These are phyloP conservation scores for Rhabdornis inornatus DNA, from an alignment of 2,113 vertebrate species.

Conservation along the genomic window DNA sequence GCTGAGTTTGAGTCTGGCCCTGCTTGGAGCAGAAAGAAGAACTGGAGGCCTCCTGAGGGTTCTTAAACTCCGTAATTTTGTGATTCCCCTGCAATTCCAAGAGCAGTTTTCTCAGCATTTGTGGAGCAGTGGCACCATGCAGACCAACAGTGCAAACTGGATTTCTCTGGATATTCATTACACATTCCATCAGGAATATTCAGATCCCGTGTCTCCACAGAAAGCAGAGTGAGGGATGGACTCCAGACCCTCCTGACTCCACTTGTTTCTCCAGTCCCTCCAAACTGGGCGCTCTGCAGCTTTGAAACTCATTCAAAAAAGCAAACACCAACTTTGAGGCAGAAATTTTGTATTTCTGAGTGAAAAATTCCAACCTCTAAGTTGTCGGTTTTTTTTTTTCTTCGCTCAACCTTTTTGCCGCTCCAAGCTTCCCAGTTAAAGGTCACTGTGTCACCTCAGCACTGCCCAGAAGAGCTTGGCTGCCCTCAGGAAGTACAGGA, in stretches of 20 bases:
- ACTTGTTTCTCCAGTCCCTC: not conserved
- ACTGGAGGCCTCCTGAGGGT: not conserved
- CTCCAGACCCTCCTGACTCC: not conserved
- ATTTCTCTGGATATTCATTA: not conserved
- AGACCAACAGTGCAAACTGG: not conserved
- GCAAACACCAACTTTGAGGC: not conserved
- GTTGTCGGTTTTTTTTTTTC: not conserved
- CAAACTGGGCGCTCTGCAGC: not conserved
- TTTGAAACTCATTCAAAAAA: not conserved
- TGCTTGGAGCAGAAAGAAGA: not conserved
- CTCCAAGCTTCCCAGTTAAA: not conserved
- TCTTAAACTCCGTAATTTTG: not conserved
- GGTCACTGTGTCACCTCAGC: not conserved
- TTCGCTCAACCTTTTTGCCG: rapidly evolving
- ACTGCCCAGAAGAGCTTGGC: not conserved
- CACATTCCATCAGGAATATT: not conserved
- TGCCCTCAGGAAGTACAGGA: not conserved
- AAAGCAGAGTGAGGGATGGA: not conserved
- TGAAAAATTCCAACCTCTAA: not conserved
- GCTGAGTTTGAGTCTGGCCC: not conserved
- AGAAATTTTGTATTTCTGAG: not conserved
- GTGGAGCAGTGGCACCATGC: not conserved
- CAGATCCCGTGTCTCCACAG: not conserved
- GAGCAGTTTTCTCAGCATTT: not conserved
- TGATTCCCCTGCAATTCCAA: not conserved